Evolutionary conservation across 2,888 invertebrate genomes (phyloP), one percentile per base, ranked within the genome.

Genomic region (Melolontha melolontha): DNA sequence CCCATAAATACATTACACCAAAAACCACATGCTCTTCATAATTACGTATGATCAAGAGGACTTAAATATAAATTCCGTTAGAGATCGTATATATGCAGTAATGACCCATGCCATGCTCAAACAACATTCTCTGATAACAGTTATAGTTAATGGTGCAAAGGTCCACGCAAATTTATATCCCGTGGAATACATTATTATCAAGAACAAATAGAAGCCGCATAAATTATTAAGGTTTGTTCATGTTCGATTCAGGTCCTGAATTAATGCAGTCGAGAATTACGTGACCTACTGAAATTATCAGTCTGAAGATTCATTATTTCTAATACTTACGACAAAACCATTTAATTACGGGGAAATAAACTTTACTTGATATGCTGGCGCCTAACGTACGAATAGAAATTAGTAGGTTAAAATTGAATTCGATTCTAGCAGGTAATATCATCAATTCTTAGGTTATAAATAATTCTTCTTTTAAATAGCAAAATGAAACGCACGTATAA

Each of bases 211-310:
- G 49, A 17, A 49, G 49, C 17, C 17, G 22, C 22, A 49, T 49
- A 22, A 49, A 49, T 49, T 49, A 49, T 49, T 49, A 49, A 16
- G 49, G 17, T 49, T 17, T 22, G 11, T n/a, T 49, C 49, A 49
- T n/a, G 49, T 11, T 14, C 49, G 22, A 49, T 49, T 17, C 17
- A 22, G 49, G 22, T 17, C 49, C 49, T 49, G n/a, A 49, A 17
- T 49, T 49, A 16, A 22, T 22, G 49, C 17, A 49, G 14, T 14
- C 47, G 47, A 47, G 17, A 22, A 49, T 49, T 49, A 49, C 49
- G 49, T 49, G 17, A 49, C 49, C 49, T 49, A 17, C 1, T 2
- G 22, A 11, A 49, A 22, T 17, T 49, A 49, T 22, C 49, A 22
- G 22, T 49, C 22, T 11, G n/a, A 49, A 49, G 17, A 49, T 49